These are phyloP conservation scores for Beris morrisii DNA, from an alignment of 2,888 invertebrate species.

Conservation along the genomic window DNA sequence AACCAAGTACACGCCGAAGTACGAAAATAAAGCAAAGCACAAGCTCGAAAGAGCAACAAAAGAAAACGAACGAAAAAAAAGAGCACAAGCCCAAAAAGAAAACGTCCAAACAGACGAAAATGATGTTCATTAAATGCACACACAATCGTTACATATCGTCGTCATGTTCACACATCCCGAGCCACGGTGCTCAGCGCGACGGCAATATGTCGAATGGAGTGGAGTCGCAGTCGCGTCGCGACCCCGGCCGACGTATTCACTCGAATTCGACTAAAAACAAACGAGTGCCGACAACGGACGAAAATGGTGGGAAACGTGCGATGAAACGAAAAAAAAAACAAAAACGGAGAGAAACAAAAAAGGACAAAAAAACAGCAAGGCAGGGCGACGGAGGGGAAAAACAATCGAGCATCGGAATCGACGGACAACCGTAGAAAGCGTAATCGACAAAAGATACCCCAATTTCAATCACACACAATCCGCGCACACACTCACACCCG, in stretches of 20 bases:
- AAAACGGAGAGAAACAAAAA: neutral
- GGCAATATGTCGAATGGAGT: no score
- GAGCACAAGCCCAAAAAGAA: no score
- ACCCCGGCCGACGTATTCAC: neutral
- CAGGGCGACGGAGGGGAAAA: neutral
- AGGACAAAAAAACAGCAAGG: neutral
- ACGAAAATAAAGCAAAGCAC: neutral
- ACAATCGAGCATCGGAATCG: neutral
- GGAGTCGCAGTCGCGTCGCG: conserved; percentile 2
- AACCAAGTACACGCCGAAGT: neutral
- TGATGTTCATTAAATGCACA: no score
- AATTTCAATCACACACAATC: conserved; percentile 11
- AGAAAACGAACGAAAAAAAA: conserved; percentile 2
- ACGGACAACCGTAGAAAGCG: conserved; percentile 1
- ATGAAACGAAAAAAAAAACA: neutral
- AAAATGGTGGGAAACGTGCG: neutral
- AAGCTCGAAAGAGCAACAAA: neutral
- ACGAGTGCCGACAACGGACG: neutral
- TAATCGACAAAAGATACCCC: conserved; percentile 20
- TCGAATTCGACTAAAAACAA: conserved; percentile 2
- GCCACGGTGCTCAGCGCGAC: no score
- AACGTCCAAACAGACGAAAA: no score
- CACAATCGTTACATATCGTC: no score
- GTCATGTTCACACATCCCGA: no score
- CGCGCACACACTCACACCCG: conserved; percentile 2